These are phyloP conservation scores for Drosophila bipectinata DNA, from an alignment of 1,140 invertebrate genomes.

Conservation along the genomic window DNA sequence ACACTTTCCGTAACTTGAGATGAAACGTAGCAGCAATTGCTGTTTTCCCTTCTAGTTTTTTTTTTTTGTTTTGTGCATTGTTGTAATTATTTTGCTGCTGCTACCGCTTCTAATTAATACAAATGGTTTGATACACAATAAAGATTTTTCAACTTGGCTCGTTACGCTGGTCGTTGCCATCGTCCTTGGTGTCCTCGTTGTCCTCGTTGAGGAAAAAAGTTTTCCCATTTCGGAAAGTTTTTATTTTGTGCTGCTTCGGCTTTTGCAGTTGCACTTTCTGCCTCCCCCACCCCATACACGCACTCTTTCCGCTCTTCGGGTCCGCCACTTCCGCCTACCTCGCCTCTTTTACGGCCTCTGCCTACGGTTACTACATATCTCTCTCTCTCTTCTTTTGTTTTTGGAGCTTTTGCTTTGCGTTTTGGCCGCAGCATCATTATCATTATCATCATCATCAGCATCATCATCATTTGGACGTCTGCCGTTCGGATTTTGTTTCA, in stretches of 20 bases:
- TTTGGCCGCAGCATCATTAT: constrained; percentile 26
- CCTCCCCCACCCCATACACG: constrained; percentile 13
- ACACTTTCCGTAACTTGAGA: too few species aligned
- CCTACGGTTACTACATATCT: constrained; percentile 26
- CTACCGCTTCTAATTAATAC: constrained; percentile 78
- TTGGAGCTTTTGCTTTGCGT: constrained; percentile 51
- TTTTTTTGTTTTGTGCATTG: constrained; percentile 31
- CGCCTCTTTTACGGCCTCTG: neutral
- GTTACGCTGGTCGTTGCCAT: constrained; percentile 59
- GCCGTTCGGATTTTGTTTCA: constrained; percentile 25
- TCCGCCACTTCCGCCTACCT: neutral
- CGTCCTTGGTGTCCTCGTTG: constrained; percentile 23
- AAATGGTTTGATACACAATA: constrained; percentile 83
- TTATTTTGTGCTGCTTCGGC: constrained; percentile 63
- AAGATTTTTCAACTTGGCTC: constrained; percentile 81
- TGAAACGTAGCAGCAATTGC: constrained; percentile 11
- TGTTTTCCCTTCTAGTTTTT: neutral
- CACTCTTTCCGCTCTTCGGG: neutral
- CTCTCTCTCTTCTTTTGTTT: constrained; percentile 74
- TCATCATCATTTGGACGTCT: constrained; percentile 40
- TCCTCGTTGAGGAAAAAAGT: constrained; percentile 72
- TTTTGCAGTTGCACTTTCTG: constrained; percentile 62
- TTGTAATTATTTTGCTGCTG: constrained; percentile 78
- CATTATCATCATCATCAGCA: constrained; percentile 44
- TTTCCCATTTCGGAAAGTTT: constrained; percentile 79